These are phyloP conservation scores for Drosophila multiciliata DNA, from an alignment of 2,888 invertebrate species.

Conservation along the genomic window DNA sequence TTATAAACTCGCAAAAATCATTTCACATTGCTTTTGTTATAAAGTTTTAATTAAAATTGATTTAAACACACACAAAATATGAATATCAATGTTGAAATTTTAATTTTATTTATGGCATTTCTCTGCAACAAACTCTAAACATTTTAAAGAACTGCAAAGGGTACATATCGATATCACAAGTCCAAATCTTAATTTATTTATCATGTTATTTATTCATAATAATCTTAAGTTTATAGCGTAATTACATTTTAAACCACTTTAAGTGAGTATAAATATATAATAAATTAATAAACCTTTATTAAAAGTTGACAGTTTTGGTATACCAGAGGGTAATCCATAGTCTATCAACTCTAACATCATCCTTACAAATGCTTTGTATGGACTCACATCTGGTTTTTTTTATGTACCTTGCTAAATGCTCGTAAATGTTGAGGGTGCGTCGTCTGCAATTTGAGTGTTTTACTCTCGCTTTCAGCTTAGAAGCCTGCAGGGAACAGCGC, in stretches of 20 bases:
- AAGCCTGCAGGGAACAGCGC: conserved; percentile 39
- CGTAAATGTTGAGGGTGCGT: conserved; percentile 50
- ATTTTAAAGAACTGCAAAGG: background rate
- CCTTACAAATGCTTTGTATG: background rate
- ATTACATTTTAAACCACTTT: too few species aligned
- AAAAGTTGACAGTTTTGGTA: background rate
- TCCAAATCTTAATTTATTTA: background rate
- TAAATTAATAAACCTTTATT: background rate
- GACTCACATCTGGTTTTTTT: background rate
- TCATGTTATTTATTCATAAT: background rate
- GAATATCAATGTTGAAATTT: too few species aligned
- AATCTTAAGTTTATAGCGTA: background rate
- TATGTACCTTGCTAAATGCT: conserved; percentile 34
- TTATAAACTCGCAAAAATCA: background rate
- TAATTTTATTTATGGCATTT: background rate
- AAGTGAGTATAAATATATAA: background rate
- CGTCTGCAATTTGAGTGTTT: conserved; percentile 43
- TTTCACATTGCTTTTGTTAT: too few species aligned
- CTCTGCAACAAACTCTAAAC: background rate
- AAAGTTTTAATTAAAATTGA: background rate
- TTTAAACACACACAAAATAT: background rate
- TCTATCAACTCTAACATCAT: background rate
- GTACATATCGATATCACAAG: background rate
- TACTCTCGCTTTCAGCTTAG: conserved; percentile 74
- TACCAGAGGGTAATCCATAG: conserved; percentile 22